Conservation (phyloP, 2,113 vertebrate species). For the Thomomys bottae region DNA sequence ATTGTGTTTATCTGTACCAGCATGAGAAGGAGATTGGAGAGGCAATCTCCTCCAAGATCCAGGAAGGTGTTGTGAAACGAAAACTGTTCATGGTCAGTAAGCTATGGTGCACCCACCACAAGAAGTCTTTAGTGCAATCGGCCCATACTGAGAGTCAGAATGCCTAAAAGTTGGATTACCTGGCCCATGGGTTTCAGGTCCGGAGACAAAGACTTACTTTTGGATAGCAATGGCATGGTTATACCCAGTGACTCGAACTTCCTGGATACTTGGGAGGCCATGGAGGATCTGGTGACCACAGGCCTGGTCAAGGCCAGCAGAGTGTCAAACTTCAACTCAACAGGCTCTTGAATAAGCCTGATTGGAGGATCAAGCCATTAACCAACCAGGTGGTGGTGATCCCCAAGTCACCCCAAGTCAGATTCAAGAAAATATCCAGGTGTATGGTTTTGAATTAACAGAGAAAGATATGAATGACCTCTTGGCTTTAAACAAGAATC, state of each 20-base stretch:
- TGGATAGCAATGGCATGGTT: too few relatives aligned
- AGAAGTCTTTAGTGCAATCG: conserved; percentile 83
- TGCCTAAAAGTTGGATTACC: conserved; percentile 88
- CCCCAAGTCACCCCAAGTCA: conserved; percentile 90
- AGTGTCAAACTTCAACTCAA: too few relatives aligned
- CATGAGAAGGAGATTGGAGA: conserved; percentile 90
- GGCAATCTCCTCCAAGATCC: conserved; percentile 84
- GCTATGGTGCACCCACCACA: conserved; percentile 91
- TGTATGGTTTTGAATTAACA: conserved; percentile 92
- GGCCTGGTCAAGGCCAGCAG: too few relatives aligned
- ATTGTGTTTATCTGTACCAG: conserved; percentile 88
- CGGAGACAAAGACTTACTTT: too few relatives aligned
- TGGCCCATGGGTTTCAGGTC: conserved; percentile 91
- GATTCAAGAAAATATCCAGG: conserved; percentile 92
- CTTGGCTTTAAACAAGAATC: conserved; percentile 87
- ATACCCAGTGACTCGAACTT: too few relatives aligned
- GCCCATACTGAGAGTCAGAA: conserved; percentile 86
- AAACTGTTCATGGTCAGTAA: conserved; percentile 92
- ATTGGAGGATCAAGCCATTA: too few relatives aligned
- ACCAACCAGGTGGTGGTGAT: conserved; percentile 91
- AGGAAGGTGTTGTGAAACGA: conserved; percentile 85
- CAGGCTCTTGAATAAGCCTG: too few relatives aligned
- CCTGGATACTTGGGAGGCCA: too few relatives aligned
- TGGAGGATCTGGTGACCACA: too few relatives aligned
- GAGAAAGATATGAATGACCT: conserved; percentile 89